phyloP scores from a whole-genome alignment of 2,113 vertebrate species.

The Narcine bancroftii region DNA sequence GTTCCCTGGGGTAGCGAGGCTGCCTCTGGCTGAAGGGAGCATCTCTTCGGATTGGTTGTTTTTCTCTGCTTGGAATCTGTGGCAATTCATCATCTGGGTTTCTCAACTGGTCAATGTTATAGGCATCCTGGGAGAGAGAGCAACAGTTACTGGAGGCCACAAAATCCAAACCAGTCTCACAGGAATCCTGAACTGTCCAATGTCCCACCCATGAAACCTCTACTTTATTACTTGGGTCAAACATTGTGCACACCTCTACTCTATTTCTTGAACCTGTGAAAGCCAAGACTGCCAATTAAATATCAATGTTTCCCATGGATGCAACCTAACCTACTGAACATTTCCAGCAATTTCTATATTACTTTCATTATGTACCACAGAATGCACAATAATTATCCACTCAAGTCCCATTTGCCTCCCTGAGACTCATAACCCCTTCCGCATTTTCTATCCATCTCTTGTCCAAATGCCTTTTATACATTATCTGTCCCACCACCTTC shows the following conservation, averaged over 20 bases:
- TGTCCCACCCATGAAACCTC: not conserved
- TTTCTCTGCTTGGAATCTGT: constrained; percentile 49
- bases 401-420: too few relatives aligned
- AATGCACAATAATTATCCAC: too few relatives aligned
- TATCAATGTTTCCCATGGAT: too few relatives aligned
- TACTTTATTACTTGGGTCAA: not conserved
- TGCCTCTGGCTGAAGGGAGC: constrained; percentile 60
- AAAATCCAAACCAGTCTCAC: too few relatives aligned
- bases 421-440: too few relatives aligned
- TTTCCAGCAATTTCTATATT: too few relatives aligned
- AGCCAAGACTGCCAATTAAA: too few relatives aligned
- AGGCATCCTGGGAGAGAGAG: constrained; percentile 65
- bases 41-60: constrained; percentile 66
- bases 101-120: constrained; percentile 82
- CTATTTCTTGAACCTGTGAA: not conserved
- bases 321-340: too few relatives aligned
- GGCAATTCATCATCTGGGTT: constrained; percentile 58
- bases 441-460: too few relatives aligned
- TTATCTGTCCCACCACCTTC: too few relatives aligned
- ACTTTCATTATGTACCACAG: too few relatives aligned
- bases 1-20: constrained; percentile 54
- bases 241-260: not conserved
- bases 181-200: not conserved
- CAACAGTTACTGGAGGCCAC: not conserved
- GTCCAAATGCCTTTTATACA: too few relatives aligned